phyloP scores from a whole-genome alignment of 2,888 invertebrate genomes.

The Drosophila macrospina region DNA sequence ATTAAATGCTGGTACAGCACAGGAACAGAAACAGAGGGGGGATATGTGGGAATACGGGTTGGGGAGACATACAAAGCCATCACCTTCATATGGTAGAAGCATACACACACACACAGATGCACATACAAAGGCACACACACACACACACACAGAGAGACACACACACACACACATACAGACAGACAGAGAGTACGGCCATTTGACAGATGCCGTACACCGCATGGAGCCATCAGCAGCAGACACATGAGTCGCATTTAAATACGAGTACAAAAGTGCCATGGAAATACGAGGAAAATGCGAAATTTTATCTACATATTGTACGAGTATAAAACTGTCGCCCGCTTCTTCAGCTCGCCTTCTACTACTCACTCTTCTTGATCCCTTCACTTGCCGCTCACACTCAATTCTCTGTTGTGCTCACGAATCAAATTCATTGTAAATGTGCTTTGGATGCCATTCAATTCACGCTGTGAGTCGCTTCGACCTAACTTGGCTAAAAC shows the following conservation, averaged over 20 bases:
- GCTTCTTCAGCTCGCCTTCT: conserved; percentile 8
- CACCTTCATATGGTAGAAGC: conserved; percentile 8
- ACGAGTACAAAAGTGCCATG: conserved; percentile 20
- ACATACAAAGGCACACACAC: no score
- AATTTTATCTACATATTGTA: conserved; percentile 18
- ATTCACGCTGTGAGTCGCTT: conserved; percentile 5
- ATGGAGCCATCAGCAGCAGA: conserved; percentile 37
- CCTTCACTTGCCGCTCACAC: neutral
- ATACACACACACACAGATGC: neutral
- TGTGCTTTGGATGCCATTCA: conserved; percentile 26
- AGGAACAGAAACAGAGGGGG: neutral
- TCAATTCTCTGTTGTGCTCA: conserved; percentile 6
- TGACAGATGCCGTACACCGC: conserved; percentile 29
- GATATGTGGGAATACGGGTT: no score
- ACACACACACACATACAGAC: neutral
- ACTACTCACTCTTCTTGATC: neutral
- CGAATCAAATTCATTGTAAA: conserved; percentile 29
- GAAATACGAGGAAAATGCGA: conserved; percentile 21
- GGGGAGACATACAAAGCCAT: neutral
- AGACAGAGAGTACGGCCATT: neutral
- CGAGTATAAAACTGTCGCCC: conserved; percentile 22
- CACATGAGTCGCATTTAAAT: conserved; percentile 38
- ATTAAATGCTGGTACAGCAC: conserved; percentile 32
- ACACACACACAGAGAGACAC: neutral
- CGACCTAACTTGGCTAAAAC: conserved; percentile 12